Evolutionary conservation across 1,140 invertebrate species (phyloP), one percentile per base, ranked within the genome.

Genomic region (Dinothrombium tinctorium): DNA sequence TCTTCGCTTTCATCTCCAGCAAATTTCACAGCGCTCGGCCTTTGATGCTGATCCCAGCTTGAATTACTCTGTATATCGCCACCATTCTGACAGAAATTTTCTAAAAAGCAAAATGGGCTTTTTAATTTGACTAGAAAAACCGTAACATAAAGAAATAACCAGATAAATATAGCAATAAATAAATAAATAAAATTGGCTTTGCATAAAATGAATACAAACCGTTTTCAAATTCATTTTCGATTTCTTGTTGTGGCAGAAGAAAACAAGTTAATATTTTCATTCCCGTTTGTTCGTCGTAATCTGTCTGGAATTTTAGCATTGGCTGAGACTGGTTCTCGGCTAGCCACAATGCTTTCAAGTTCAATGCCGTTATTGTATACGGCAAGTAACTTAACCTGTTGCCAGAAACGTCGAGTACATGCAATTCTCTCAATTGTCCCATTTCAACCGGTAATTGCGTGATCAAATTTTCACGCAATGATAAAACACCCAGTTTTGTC

Each of bases 321-420:
- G 94, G 87, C 58, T 99, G 89, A 20, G 90, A 84, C 47, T 64
- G 94, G 63, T 98, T 99, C 61, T 98, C 90, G 26, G 89, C 90
- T 48, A 99, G 59, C 94, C 94, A 99, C 26, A 99, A 74, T 1
- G 94, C 94, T 63, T 95, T 95, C 43, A 99, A 64, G 57, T 87
- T 84, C 39, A 98, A 65, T 54, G 86, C 83, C 28, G 92, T 77
- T 53, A 99, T 65, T n/a, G 86, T 84, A 55, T 87, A 86, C 24
- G 92, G 92, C 55, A 98, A 67, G 64, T 89, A 80, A 51, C 89
- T 75, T 54, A 99, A 66, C 55, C 75, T 74, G 63, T 99, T 99
- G 21, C 89, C 89, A 43, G 86, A 90, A 26, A 99, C 80, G 62
- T 99, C 90, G 41, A 99, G 63, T 3, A 99, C 94, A 59, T 92